A percentile compares a stretch with the other conserved stretches of the same genome.
Conservation (phyloP, 2,113 vertebrate species). For the Chamaea fasciata region DNA sequence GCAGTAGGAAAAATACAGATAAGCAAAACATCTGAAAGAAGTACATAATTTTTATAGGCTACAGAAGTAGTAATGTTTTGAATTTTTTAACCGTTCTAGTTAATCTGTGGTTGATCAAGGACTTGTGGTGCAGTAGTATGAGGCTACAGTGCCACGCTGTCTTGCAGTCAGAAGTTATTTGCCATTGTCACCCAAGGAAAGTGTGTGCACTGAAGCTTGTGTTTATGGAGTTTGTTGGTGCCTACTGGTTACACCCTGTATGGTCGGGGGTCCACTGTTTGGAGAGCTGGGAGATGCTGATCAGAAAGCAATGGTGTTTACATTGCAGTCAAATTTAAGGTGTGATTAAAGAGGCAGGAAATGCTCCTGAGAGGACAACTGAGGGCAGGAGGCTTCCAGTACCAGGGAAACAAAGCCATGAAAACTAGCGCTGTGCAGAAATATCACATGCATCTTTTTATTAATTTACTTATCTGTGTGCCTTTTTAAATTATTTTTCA, state of each 20-base stretch:
- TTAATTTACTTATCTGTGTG: not conserved
- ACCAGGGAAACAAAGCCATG: not conserved
- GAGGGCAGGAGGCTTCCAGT: not conserved
- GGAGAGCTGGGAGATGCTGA: not conserved
- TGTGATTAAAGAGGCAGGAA: not conserved
- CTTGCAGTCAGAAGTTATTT: not conserved
- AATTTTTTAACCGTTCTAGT: not conserved
- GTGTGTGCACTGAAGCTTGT: not conserved
- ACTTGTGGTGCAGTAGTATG: not conserved
- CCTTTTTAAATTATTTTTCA: not conserved
- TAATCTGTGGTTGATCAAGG: not conserved
- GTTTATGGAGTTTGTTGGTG: not conserved
- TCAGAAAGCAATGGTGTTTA: not conserved
- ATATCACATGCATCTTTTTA: not conserved
- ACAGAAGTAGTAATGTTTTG: not conserved
- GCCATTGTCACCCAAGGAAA: rapidly evolving
- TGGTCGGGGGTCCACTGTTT: not conserved
- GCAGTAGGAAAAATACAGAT: not conserved
- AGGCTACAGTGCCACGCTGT: not conserved
- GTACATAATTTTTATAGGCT: not conserved
- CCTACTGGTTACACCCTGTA: not conserved
- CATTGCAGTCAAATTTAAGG: not conserved
- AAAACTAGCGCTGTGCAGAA: not conserved
- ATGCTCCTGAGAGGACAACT: not conserved
- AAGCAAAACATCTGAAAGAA: not conserved